Evolutionary conservation across 2,888 invertebrate species (phyloP), one percentile per base, ranked within the genome.

Genomic region (Flabesymbios commensalis): DNA sequence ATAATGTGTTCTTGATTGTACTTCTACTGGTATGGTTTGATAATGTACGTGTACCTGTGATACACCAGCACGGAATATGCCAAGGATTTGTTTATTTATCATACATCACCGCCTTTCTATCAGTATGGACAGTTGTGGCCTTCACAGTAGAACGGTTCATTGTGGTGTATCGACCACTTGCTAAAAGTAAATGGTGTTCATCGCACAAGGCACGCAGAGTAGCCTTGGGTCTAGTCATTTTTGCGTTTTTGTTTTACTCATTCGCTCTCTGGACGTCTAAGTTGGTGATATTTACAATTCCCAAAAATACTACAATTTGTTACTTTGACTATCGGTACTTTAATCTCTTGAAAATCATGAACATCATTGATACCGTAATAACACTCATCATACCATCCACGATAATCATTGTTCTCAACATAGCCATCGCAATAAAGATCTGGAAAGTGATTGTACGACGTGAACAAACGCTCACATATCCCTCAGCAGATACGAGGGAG

Each of bases 91-190:
- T 65, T 14, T 65, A 63, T 33, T 24, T 59, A 5, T 39, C 55
- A 2, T 63, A 65, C 33, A 57, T 64, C 28, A 47, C 36, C 36
- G 49, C 56, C 36, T 65, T 65, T 31, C 57, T 63, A 10, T 64
- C 63, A 14, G 59, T 60, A 24, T 65, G 62, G 64, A 55, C 55
- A 4, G 65, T 65, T n/a, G 65, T 63, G 5, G 48, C 42, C 49
- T 65, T 65, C 55, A 65, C 65, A 3, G 57, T 63, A 2, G 65
- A 65, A 41, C 45, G 65, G 3, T 63, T 45, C 42, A 65, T 65
- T n/a, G 63, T 63, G 14, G 63, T 65, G 1, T 63, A 51, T 54
- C 43, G 57, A 4, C 65, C 65, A 10, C 47, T 65, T 19, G 31
- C 48, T 31, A 36, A 48, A 17, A 41, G 49, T 33, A 48, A 32